Evolutionary conservation across 2,888 invertebrate species (phyloP).

Genomic region (Acanthosepion esculentum): DNA sequence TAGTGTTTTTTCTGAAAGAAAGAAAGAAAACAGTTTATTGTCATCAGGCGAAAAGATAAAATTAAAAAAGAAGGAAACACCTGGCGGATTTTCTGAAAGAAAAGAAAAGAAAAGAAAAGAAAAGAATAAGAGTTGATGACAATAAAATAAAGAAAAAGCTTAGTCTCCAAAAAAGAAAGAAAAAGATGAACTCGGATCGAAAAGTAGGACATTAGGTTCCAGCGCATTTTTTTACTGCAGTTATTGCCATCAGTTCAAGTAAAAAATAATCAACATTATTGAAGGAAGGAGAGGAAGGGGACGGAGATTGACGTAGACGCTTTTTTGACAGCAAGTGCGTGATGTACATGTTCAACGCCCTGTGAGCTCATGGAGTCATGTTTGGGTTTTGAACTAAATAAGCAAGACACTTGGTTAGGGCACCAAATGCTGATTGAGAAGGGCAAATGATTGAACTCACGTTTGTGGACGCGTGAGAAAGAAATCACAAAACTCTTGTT

Average conservation of each 20-base stretch:
- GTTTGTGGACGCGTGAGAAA: background rate
- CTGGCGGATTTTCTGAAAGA: no score
- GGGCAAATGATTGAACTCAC: background rate
- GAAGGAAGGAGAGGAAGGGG: background rate
- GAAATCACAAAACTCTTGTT: background rate
- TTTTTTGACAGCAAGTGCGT: background rate
- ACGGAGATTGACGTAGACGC: background rate
- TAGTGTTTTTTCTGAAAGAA: no score
- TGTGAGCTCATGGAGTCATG: background rate
- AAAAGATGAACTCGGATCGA: no score
- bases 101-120: no score
- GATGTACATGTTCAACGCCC: conserved; percentile 6
- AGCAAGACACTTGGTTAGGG: background rate
- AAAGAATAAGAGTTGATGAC: no score
- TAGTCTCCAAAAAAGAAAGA: no score
- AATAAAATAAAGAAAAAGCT: no score
- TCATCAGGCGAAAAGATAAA: no score
- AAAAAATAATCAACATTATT: background rate
- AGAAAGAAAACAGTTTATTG: no score
- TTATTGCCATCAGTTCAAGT: background rate
- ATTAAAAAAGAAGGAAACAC: no score
- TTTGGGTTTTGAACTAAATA: background rate
- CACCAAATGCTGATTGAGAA: background rate
- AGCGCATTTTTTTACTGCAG: no score
- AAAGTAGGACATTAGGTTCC: no score